Evolutionary conservation across 2,797 vertebrate species (phyloP).

Genomic region (Clamator glandarius): DNA sequence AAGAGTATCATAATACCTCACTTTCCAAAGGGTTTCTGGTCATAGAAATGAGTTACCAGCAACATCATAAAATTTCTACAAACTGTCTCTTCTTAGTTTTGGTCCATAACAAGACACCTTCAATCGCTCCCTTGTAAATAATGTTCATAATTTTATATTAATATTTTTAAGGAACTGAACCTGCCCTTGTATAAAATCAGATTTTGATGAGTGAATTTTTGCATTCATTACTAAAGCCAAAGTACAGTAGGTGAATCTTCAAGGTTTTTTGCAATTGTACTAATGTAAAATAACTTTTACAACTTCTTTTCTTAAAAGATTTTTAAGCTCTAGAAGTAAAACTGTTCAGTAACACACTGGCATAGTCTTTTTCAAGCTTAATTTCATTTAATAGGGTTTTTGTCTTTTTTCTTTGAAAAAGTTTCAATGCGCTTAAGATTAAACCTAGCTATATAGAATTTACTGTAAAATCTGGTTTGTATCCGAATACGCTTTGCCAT

Average conservation of each 20-base stretch:
- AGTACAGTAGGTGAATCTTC: not conserved
- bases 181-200: constrained; percentile 27
- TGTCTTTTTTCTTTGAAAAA: not conserved
- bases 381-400: not conserved
- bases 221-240: constrained; percentile 41
- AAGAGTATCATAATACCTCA: constrained; percentile 80
- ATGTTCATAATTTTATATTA: constrained; percentile 66
- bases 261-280: constrained; percentile 14
- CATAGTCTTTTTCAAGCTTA: constrained; percentile 23
- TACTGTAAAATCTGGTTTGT: not conserved
- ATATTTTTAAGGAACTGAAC: constrained; percentile 59
- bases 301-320: constrained; percentile 38
- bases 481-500: constrained; percentile 6
- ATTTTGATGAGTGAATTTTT: constrained; percentile 47
- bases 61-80: not conserved
- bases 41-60: not conserved
- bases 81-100: not conserved
- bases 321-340: constrained; percentile 17
- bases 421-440: constrained; percentile 53
- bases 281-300: constrained; percentile 38
- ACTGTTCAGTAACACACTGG: not conserved
- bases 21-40: not conserved
- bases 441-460: constrained; percentile 30
- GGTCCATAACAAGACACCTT: not conserved
- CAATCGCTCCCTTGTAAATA: constrained; percentile 58